Base-by-base conservation (phyloP, 2,797 vertebrate genomes). In the Malacoraja senta region DNA sequence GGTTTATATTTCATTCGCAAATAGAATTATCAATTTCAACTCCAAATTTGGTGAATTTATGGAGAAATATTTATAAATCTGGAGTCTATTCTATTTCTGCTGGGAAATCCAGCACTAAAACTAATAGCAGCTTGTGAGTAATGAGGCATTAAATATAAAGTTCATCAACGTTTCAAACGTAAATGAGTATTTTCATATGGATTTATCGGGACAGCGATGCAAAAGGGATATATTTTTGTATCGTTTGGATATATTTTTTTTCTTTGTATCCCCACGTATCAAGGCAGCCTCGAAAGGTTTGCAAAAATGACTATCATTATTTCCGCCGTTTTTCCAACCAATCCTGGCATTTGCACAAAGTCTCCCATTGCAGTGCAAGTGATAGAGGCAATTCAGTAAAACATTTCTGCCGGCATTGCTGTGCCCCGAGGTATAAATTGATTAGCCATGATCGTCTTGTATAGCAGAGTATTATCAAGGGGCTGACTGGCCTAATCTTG, bases 141-240 rank as follows among this genome's bases (percentile, higher is more conserved):
- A 77, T 77, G 76, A 77, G 76, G 76, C 76, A 77, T 77, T 77
- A 77, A 77, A 77, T 77, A 77, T 77, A 77, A 78, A 32, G 79
- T 53, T 44, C 19, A 81, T 44, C 38, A 38, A 53, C 35, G 24
- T 81, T 81, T 81, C 79, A 81, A 79, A 79, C 17, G 32, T 38
- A 38, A 78, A 79, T 79, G 13, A 38, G 77, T 35, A 79, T 79
- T 81, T 38, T 81, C 76, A 12, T 8, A 2, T 44, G 79, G 24
- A 24, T 81, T 79, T 79, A 4, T 79, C 77, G 0, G 15, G 15
- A 15, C 15, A 79, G 38, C 15, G 44, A 53, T 81, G 7, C 19
- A 80, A 19, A 21, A 44, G 38, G 17, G 79, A 53, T 53, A 7
- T 53, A 53, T 53, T 53, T 53, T 53, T 53, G 44, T 53, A 53